Conservation (phyloP, 2,888 invertebrate genomes). For the Linnaemya tessellans region DNA sequence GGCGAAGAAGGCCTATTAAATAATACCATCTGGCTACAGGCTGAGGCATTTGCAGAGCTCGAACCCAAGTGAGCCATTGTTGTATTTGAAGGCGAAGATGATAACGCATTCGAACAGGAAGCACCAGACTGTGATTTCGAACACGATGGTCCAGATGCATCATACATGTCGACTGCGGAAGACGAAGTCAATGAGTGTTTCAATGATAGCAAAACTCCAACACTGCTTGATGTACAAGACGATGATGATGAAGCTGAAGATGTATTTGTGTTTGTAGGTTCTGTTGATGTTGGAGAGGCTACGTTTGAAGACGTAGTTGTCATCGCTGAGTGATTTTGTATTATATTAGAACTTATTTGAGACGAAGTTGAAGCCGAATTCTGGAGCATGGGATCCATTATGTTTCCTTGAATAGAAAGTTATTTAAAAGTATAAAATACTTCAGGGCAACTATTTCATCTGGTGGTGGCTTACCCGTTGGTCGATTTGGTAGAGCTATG, state of each 20-base stretch:
- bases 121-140: constrained; percentile 62
- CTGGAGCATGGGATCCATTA: constrained; percentile 89
- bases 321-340: constrained; percentile 69
- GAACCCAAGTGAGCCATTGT: constrained; percentile 54
- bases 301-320: constrained; percentile 72
- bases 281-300: constrained; percentile 64
- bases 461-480: constrained; percentile 78
- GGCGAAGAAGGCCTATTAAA: constrained; percentile 57
- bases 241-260: constrained; percentile 68
- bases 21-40: constrained; percentile 57
- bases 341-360: constrained; percentile 73
- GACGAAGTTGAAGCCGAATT: constrained; percentile 84
- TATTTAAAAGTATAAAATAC: neutral
- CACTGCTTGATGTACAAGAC: constrained; percentile 70
- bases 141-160: constrained; percentile 64
- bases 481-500: constrained; percentile 84
- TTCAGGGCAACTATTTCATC: neutral
- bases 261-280: constrained; percentile 28
- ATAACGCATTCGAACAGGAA: constrained; percentile 55
- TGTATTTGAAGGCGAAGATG: constrained; percentile 58
- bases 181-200: constrained; percentile 58
- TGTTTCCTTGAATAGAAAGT: constrained; percentile 76
- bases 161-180: constrained; percentile 64
- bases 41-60: constrained; percentile 42
- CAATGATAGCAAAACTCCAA: constrained; percentile 40